Percentiles rank a stretch among this genome's conserved stretches.
phyloP scores from a whole-genome alignment of 1,140 invertebrate genomes.

The Platorchestia sp. region DNA sequence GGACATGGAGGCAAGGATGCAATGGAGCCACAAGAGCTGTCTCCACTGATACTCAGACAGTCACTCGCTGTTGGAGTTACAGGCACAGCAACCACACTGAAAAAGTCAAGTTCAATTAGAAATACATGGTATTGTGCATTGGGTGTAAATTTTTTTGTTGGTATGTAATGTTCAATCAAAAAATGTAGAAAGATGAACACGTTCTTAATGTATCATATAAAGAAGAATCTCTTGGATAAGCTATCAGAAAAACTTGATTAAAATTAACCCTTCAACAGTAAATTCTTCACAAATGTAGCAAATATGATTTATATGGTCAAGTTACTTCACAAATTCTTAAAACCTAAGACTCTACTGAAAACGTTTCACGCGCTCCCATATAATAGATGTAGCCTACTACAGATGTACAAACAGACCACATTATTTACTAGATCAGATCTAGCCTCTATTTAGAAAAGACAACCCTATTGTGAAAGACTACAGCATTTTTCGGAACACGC shows the following conservation, averaged over 20 bases:
- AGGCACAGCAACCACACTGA: neutral
- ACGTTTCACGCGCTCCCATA: no score
- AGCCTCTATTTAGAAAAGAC: no score
- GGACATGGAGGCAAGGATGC: neutral
- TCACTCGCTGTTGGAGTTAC: constrained; percentile 31
- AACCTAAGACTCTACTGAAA: no score
- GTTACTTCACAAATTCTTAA: no score
- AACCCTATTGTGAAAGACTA: no score
- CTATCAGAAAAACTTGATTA: neutral
- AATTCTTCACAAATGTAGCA: no score
- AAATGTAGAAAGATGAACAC: neutral
- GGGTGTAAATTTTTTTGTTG: neutral
- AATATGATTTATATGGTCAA: no score
- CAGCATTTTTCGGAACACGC: no score
- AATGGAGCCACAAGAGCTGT: neutral
- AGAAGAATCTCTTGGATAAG: neutral
- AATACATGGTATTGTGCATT: neutral
- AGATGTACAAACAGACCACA: no score
- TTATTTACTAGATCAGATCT: no score
- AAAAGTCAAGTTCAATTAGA: neutral
- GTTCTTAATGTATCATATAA: neutral
- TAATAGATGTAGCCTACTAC: no score
- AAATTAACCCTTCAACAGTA: no score
- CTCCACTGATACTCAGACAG: constrained; percentile 34
- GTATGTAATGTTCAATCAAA: neutral